Conservation (phyloP, 2,888 invertebrate genomes). For the Cerceris rybyensis region DNA sequence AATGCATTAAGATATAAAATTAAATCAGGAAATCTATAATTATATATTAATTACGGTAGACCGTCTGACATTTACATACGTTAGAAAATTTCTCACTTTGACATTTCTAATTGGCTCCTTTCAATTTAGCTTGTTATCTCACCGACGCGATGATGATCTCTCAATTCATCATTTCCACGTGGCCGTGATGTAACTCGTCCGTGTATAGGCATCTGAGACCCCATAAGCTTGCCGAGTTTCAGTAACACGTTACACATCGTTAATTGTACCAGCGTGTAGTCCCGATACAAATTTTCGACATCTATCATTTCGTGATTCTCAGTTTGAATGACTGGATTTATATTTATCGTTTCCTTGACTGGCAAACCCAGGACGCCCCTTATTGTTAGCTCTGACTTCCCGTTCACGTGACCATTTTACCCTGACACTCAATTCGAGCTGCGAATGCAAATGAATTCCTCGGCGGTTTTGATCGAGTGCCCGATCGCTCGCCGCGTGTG, state of each 20-base stretch:
- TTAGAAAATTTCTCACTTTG: too few relatives aligned
- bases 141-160: too few relatives aligned
- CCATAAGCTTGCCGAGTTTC: not conserved
- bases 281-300: not conserved
- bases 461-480: conserved; percentile 23
- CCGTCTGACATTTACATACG: too few relatives aligned
- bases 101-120: too few relatives aligned
- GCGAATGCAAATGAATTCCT: conserved; percentile 38
- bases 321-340: not conserved
- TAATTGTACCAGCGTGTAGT: not conserved
- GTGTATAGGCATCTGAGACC: too few relatives aligned
- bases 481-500: not conserved
- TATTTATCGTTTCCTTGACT: conserved; percentile 17
- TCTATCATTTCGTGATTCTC: not conserved
- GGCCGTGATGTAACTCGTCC: too few relatives aligned
- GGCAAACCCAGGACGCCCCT: not conserved
- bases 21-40: too few relatives aligned
- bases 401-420: too few relatives aligned
- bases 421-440: not conserved
- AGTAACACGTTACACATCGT: not conserved
- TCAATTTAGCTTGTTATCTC: too few relatives aligned
- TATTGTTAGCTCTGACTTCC: not conserved
- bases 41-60: too few relatives aligned
- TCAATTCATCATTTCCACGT: too few relatives aligned
- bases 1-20: too few relatives aligned